These are phyloP conservation scores for Alethe castanea DNA, from an alignment of 2,113 vertebrate genomes.

Conservation along the genomic window DNA sequence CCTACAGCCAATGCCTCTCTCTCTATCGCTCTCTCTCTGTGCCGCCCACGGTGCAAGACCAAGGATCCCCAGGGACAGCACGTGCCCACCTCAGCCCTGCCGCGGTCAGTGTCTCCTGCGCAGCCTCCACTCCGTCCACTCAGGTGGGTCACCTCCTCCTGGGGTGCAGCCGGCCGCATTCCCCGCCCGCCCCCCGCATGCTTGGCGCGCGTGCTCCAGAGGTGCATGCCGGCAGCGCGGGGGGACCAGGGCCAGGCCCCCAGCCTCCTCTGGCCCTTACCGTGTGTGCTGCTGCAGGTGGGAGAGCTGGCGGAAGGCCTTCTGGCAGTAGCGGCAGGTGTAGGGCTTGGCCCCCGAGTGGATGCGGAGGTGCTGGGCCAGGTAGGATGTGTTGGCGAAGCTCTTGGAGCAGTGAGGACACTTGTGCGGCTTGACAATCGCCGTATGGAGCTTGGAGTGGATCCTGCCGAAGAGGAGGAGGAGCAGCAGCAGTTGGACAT, in stretches of 20 bases:
- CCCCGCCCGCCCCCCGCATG: slow-evolving; percentile 78
- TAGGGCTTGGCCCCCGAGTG: slow-evolving; percentile 98
- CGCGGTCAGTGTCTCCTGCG: slow-evolving; percentile 59
- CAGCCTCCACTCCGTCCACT: slow-evolving; percentile 67
- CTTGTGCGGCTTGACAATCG: slow-evolving; percentile 97
- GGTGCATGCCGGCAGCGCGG: slow-evolving; percentile 77
- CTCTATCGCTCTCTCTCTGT: slow-evolving; percentile 64
- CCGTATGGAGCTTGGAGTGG: slow-evolving; percentile 95
- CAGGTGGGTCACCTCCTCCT: slow-evolving; percentile 54
- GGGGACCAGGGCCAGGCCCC: slow-evolving; percentile 69
- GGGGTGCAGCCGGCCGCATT: slow-evolving; percentile 61
- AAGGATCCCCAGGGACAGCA: slow-evolving; percentile 49
- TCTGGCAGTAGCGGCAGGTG: slow-evolving; percentile 90
- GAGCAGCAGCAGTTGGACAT: slow-evolving; percentile 76
- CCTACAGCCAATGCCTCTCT: slow-evolving; percentile 49
- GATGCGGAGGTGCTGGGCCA: slow-evolving; percentile 96
- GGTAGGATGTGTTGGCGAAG: slow-evolving; percentile 96
- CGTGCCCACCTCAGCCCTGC: slow-evolving; percentile 60
- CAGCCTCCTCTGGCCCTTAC: slow-evolving; percentile 86
- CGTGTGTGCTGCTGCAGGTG: slow-evolving; percentile 70
- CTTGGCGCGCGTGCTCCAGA: slow-evolving; percentile 74
- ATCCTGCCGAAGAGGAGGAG: slow-evolving; percentile 85
- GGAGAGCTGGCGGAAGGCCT: slow-evolving; percentile 84
- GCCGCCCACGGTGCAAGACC: slow-evolving; percentile 52
- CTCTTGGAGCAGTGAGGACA: slow-evolving; percentile 98